Evolutionary conservation across 2,797 vertebrate species (phyloP).

Genomic region (Enteromius argenteus): DNA sequence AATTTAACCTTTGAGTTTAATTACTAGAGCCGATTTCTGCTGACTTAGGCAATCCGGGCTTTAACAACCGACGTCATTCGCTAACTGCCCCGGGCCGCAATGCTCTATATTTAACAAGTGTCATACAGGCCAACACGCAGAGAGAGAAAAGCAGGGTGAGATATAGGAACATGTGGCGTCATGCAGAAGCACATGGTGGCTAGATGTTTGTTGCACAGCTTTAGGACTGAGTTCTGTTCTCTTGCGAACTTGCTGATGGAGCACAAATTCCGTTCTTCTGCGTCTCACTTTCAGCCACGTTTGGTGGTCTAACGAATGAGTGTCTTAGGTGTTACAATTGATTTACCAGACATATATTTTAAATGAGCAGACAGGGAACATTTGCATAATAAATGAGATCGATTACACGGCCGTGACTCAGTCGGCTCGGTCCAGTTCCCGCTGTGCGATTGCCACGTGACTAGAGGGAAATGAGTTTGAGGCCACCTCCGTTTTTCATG

Average conservation of each 20-base stretch:
- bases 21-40: conserved; percentile 44
- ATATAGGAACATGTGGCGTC: conserved; percentile 44
- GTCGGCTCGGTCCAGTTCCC: conserved; percentile 34
- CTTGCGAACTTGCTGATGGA: conserved; percentile 48
- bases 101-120: conserved; percentile 49
- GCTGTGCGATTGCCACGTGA: conserved; percentile 25
- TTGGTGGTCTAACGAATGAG: conserved; percentile 59
- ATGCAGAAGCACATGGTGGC: conserved; percentile 32
- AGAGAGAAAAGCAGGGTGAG: conserved; percentile 31
- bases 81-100: conserved; percentile 43
- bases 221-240: conserved; percentile 42
- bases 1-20: conserved; percentile 34
- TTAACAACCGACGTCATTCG: conserved; percentile 46
- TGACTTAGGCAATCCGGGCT: conserved; percentile 46
- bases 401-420: conserved; percentile 70
- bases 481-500: conserved; percentile 17
- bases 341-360: conserved; percentile 74
- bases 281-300: conserved; percentile 19
- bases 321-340: conserved; percentile 56
- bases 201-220: conserved; percentile 20
- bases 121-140: conserved; percentile 39
- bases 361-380: conserved; percentile 69
- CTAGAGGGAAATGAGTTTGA: conserved; percentile 6
- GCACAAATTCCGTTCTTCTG: conserved; percentile 33
- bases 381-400: conserved; percentile 78